Evolutionary conservation across 2,888 invertebrate genomes (phyloP).

Genomic region (Tethea ocularis): DNA sequence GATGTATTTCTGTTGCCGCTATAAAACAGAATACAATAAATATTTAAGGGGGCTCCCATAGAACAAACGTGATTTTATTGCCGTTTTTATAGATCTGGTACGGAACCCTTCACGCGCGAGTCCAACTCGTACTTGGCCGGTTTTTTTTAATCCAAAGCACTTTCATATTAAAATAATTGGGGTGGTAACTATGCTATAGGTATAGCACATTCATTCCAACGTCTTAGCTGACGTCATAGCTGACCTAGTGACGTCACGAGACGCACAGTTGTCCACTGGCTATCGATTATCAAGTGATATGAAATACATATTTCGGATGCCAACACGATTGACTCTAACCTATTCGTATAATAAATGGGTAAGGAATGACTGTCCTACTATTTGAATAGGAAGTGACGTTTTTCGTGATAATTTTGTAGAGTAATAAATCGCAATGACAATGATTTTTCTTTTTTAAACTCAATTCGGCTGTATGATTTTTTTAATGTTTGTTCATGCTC

Average conservation of each 20-base stretch:
- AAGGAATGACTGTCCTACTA: neutral
- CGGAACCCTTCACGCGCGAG: too few relatives aligned
- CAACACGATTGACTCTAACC: slow-evolving; percentile 6
- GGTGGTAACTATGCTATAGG: neutral
- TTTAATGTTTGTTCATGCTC: too few relatives aligned
- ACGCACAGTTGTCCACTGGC: slow-evolving; percentile 2
- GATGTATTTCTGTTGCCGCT: too few relatives aligned
- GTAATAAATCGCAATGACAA: neutral
- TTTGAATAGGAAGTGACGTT: slow-evolving; percentile 3
- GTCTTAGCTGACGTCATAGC: neutral
- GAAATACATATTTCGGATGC: slow-evolving; percentile 16
- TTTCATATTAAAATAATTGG: neutral
- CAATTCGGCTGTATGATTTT: too few relatives aligned
- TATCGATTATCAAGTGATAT: slow-evolving; percentile 16
- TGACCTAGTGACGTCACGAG: slow-evolving; percentile 7
- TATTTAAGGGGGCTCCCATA: too few relatives aligned
- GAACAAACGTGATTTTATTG: too few relatives aligned
- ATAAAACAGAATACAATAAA: too few relatives aligned
- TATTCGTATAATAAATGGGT: slow-evolving; percentile 7
- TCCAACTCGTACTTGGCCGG: too few relatives aligned
- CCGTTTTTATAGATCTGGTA: too few relatives aligned
- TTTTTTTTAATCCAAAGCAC: too few relatives aligned
- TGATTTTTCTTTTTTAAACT: too few relatives aligned
- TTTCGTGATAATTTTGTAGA: neutral
- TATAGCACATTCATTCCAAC: neutral